A percentile compares a stretch with the other conserved stretches of the same genome.
These are phyloP conservation scores for Anthrax anthrax DNA, from an alignment of 2,888 invertebrate genomes.

Conservation along the genomic window DNA sequence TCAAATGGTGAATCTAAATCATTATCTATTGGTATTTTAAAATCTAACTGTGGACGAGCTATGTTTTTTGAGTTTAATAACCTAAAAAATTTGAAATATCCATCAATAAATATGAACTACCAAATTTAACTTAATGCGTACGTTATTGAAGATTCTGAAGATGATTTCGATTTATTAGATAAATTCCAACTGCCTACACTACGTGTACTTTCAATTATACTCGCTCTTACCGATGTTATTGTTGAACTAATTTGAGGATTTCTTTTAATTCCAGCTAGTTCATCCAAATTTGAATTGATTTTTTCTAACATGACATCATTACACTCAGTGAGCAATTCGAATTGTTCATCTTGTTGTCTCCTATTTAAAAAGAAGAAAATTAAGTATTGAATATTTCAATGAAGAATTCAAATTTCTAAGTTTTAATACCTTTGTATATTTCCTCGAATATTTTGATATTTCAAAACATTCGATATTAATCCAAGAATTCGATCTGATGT, in stretches of 20 bases:
- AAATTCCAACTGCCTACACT: slow-evolving; percentile 47
- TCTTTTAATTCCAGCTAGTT: slow-evolving; percentile 44
- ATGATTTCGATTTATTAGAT: slow-evolving; percentile 14
- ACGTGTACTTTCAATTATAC: background rate
- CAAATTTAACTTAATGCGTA: background rate
- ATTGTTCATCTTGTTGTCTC: slow-evolving; percentile 47
- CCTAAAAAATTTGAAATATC: slow-evolving; percentile 24
- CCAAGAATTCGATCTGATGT: slow-evolving; percentile 50
- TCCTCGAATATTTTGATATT: slow-evolving; percentile 40
- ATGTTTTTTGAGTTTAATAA: slow-evolving; percentile 58
- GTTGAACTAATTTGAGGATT: slow-evolving; percentile 38
- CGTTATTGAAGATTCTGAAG: background rate
- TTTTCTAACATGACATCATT: slow-evolving; percentile 75
- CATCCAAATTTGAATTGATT: slow-evolving; percentile 59
- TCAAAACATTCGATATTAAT: slow-evolving; percentile 38
- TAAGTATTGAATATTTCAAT: no score
- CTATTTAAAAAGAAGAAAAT: slow-evolving; percentile 14
- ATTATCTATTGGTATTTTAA: slow-evolving; percentile 77
- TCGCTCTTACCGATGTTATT: slow-evolving; percentile 16
- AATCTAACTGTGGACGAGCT: slow-evolving; percentile 67
- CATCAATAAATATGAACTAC: background rate
- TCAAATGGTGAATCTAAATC: slow-evolving; percentile 56
- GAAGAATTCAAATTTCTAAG: background rate
- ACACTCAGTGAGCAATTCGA: slow-evolving; percentile 64
- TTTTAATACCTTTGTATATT: slow-evolving; percentile 37